Evolutionary conservation across 2,797 vertebrate genomes (phyloP).

Genomic region (Rhinogobio ventralis): DNA sequence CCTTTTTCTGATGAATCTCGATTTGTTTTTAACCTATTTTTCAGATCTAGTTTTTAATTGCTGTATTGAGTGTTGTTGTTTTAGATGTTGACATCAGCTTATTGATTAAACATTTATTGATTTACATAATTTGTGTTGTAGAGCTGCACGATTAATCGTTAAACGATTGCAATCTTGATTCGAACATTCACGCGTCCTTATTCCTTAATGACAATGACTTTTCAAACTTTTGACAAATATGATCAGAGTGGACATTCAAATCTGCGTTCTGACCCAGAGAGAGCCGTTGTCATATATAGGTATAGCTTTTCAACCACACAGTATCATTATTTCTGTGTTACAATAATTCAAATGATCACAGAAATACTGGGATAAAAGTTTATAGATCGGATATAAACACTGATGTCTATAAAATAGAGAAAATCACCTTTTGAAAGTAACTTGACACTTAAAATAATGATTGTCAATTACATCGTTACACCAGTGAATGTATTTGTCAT

Average conservation of each 20-base stretch:
- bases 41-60: not conserved
- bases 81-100: not conserved
- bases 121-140: not conserved
- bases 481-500: not conserved
- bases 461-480: not conserved
- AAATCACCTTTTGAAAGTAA: not conserved
- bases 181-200: not conserved
- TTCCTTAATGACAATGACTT: not conserved
- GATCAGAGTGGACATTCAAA: not conserved
- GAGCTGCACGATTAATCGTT: not conserved
- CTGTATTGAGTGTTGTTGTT: not conserved
- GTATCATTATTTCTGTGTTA: not conserved
- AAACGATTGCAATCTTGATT: not conserved
- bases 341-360: not conserved
- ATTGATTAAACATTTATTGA: not conserved
- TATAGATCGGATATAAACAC: not conserved
- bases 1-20: not conserved
- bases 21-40: not conserved
- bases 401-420: not conserved
- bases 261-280: not conserved
- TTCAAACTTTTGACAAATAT: not conserved
- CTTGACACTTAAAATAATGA: not conserved
- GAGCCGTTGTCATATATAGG: not conserved
- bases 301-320: not conserved
- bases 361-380: not conserved